Evolutionary conservation across 2,113 vertebrate genomes (phyloP).

Genomic region (Limnothrissa miodon): DNA sequence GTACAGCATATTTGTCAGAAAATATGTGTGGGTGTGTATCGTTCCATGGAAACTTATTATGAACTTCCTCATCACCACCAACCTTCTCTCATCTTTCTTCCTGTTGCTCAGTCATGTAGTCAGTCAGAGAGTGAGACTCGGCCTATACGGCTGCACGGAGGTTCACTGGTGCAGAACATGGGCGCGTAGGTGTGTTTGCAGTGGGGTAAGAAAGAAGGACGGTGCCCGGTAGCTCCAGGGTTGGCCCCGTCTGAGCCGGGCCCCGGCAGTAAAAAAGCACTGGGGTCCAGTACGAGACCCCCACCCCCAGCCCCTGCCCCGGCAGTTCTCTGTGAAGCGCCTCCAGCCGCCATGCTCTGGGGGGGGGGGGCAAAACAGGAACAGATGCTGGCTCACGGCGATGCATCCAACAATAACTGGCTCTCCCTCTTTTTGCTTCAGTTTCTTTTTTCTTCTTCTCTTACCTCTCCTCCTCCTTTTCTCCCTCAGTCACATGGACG

Average conservation of each 20-base stretch:
- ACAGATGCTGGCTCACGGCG: conserved; percentile 61
- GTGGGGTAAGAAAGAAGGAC: conserved; percentile 6
- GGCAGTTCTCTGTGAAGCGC: conserved; percentile 40
- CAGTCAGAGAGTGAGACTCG: neutral
- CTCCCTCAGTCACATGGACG: neutral
- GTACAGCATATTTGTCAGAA: neutral
- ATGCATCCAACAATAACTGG: conserved; percentile 61
- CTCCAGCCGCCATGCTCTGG: conserved; percentile 55
- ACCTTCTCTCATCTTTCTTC: neutral
- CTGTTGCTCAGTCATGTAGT: neutral
- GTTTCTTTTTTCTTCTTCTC: neutral
- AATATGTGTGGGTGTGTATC: neutral
- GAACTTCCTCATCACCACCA: neutral
- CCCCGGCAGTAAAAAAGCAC: neutral
- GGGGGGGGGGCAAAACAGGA: conserved; percentile 66
- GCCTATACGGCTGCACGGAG: neutral
- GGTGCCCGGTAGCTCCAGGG: neutral
- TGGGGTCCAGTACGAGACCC: neutral
- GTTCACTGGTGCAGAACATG: neutral
- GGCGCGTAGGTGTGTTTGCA: neutral
- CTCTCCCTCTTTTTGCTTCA: conserved; percentile 23
- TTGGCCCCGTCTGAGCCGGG: neutral
- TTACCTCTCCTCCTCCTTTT: neutral
- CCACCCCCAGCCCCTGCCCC: neutral
- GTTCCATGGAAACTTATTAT: neutral